Conservation (phyloP, 1,140 invertebrate genomes). For the Lepidurus packardi region DNA sequence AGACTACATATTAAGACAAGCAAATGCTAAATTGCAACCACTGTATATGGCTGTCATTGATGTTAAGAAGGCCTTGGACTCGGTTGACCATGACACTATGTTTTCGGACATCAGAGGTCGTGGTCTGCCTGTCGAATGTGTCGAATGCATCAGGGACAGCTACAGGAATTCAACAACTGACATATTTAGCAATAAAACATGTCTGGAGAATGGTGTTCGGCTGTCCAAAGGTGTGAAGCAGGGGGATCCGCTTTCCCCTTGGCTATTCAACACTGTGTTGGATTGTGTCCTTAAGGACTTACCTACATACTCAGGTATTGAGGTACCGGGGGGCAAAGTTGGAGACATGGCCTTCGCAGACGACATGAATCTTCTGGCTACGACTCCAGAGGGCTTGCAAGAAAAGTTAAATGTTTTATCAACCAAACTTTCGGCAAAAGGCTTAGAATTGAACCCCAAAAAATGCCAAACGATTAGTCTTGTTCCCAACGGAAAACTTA, state of each 20-base stretch:
- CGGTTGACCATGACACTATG: neutral
- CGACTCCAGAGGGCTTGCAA: constrained; percentile 33
- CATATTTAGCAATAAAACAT: neutral
- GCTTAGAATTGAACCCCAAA: constrained; percentile 29
- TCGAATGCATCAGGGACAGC: neutral
- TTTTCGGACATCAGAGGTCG: neutral
- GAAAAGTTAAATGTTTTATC: neutral
- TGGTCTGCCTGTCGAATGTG: neutral
- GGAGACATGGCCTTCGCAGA: constrained; percentile 42
- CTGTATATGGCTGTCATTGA: neutral
- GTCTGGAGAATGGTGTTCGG: neutral
- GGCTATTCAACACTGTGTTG: constrained; percentile 48
- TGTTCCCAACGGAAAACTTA: constrained; percentile 30
- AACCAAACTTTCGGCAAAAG: neutral
- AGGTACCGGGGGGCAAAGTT: neutral
- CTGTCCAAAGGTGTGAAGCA: constrained; percentile 47
- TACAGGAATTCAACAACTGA: neutral
- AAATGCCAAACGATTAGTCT: constrained; percentile 39
- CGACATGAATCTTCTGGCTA: constrained; percentile 40
- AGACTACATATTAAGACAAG: neutral
- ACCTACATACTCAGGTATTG: constrained; percentile 25
- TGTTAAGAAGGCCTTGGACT: constrained; percentile 27
- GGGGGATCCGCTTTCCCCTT: constrained; percentile 48
- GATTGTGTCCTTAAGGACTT: constrained; percentile 42
- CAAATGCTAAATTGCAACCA: neutral